These are phyloP conservation scores for Gallinago jamesoni DNA, from an alignment of 2,113 vertebrate genomes.

Conservation along the genomic window DNA sequence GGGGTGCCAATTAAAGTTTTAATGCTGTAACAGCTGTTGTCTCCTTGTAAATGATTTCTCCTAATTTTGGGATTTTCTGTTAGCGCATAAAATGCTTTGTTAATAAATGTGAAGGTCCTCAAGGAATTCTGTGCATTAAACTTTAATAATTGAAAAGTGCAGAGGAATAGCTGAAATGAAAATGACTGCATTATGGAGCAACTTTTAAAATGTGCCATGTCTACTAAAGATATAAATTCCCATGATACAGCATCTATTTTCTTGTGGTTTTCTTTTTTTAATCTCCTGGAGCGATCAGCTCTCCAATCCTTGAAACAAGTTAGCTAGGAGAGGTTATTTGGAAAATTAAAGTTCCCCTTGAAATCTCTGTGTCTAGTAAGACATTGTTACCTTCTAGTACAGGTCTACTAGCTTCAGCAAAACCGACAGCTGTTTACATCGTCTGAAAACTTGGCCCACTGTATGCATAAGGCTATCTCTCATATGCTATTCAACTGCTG, in stretches of 20 bases:
- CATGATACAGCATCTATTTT: neutral
- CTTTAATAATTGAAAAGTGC: constrained; percentile 46
- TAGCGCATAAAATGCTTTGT: constrained; percentile 49
- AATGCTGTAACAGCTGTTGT: constrained; percentile 55
- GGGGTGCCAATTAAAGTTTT: constrained; percentile 47
- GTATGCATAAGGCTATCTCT: neutral
- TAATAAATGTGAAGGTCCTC: constrained; percentile 50
- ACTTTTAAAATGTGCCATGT: neutral
- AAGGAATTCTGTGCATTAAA: constrained; percentile 39
- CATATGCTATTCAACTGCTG: neutral
- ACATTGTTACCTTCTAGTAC: neutral
- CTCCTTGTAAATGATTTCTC: constrained; percentile 54
- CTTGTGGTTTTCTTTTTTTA: neutral
- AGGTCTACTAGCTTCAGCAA: neutral
- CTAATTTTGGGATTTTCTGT: constrained; percentile 54
- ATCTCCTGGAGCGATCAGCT: neutral
- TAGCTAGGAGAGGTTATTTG: neutral
- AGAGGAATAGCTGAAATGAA: constrained; percentile 1
- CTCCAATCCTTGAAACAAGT: neutral
- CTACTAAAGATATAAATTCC: neutral
- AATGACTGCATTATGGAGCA: neutral
- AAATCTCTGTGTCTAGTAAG: neutral
- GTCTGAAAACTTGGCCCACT: neutral
- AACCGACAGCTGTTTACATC: neutral
- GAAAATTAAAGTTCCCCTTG: neutral